Evolutionary conservation across 2,888 invertebrate genomes (phyloP), one percentile per base, ranked within the genome.

Genomic region (Hyposoter didymator): DNA sequence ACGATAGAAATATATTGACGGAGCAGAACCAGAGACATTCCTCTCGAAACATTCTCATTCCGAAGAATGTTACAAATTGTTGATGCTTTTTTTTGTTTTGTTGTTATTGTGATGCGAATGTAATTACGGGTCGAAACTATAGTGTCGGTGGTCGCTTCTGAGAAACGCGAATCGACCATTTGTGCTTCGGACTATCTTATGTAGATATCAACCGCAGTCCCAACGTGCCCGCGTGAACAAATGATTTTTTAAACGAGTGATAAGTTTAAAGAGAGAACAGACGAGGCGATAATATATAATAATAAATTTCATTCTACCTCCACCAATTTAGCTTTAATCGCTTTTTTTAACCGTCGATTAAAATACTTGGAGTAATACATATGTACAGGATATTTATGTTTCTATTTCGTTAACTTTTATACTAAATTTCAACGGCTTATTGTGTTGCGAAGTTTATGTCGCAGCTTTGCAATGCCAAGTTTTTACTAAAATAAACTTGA

Each of bases 221-320:
- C 75, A 64, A 69, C 52, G 69, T 70, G 79, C 45, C 47, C 73
- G 22, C 73, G 22, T 47, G 43, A 19, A 79, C 55, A 17, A 19
- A 32, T 67, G 69, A 43, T 22, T 59, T 45, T 70, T 72, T 17
- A 78, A 67, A 39, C 59, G 22, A 74, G 72, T 67, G 59, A 73
- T 43, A 59, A 67, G 22, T 45, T 45, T 45, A 12, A 43, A 22
- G 39, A 69, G 14, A 12, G 14, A 45, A 69, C 22, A 45, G 17
- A 69, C 45, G 45, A 22, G 45, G 66, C 66, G 39, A 66, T 39
- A 66, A 64, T 39, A 69, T 19, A 14, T 32, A 69, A 43, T 39
- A 22, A 67, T 45, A 69, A 49, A 84, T 78, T 84, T 82, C 59
- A 74, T 73, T 62, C 85, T 79, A 82, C 85, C 85, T 85, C 81